Base-by-base conservation (phyloP, 2,113 vertebrate genomes). In the Sinocyclocheilus rhinocerous region DNA sequence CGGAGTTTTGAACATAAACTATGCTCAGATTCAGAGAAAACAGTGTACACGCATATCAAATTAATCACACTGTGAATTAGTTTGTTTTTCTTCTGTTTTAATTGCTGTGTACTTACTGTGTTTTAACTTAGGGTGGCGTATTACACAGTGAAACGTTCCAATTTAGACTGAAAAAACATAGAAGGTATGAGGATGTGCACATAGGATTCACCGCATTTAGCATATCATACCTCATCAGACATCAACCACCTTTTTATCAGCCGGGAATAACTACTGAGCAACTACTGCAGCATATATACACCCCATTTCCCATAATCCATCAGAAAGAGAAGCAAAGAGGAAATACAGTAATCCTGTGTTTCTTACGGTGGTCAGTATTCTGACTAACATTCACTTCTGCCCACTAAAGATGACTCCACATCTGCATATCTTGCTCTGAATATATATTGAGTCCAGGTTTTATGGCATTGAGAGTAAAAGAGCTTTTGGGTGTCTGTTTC, bases 271-370 rank as follows among this genome's bases (percentile, higher is more conserved):
- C 73, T 50, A 52, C n/a, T 16, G 18, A n/a, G 59, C 20, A 45
- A 76, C 52, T 57, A 39, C 65, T 63, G 69, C 29, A 86, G 69
- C 67, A 86, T 59, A 36, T 33, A 63, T 18, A 79, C 7, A 87
- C 87, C 81, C 55, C 45, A 76, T 83, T 88, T 90, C 67, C 82
- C 83, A 90, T 80, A 90, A 86, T 65, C 82, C 52, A 76, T 78
- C 69, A 22, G 11, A 26, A 39, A 45, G 61, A 52, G 52, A 55
- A 36, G 45, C 6, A 36, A 3, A 73, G 57, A 83, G 69, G 36
- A 76, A 24, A 79, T 72, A 81, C 65, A 39, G 79, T 42, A 61
- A 76, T 76, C 72, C 72, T n/a, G 61, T 26, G 65, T 61, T 85
- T 42, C 24, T 76, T 12, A 29, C 1, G 39, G 29, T 9, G 57